These are phyloP conservation scores for Pseudomugil gertrudae DNA, from an alignment of 2,797 vertebrate genomes.

Conservation along the genomic window DNA sequence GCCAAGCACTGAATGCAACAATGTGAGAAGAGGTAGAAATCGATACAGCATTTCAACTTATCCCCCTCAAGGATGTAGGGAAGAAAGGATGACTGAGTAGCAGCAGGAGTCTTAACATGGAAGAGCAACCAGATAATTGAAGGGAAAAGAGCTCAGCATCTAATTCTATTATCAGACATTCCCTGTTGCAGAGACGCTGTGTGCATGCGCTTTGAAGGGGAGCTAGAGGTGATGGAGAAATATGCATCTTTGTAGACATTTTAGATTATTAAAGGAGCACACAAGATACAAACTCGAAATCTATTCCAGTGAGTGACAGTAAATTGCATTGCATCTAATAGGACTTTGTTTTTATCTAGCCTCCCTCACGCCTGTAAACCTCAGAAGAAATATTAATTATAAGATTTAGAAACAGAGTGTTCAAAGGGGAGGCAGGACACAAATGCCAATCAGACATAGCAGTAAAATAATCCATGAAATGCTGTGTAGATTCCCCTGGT, in stretches of 20 bases:
- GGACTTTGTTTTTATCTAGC: background rate
- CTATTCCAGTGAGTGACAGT: background rate
- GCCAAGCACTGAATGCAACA: conserved; percentile 59
- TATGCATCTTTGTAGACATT: conserved; percentile 11
- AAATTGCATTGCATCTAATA: background rate
- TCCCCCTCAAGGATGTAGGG: conserved; percentile 49
- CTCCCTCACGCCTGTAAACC: background rate
- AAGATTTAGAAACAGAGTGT: background rate
- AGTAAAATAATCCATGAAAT: background rate
- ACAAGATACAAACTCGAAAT: conserved; percentile 1
- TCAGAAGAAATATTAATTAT: background rate
- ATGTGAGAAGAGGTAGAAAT: conserved; percentile 63
- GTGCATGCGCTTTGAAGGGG: conserved; percentile 34
- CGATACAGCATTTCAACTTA: conserved; percentile 60
- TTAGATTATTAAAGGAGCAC: conserved; percentile 21
- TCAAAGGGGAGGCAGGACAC: background rate
- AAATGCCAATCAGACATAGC: background rate
- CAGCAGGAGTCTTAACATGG: conserved; percentile 60
- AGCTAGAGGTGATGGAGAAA: conserved; percentile 45
- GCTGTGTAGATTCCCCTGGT: background rate
- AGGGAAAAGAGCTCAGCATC: conserved; percentile 58
- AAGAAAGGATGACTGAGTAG: conserved; percentile 49
- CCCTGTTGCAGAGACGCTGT: conserved; percentile 30
- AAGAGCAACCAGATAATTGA: conserved; percentile 65
- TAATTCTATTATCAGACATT: conserved; percentile 62